Conservation (phyloP, 2,888 invertebrate species). For the Drosophila seclusa region DNA sequence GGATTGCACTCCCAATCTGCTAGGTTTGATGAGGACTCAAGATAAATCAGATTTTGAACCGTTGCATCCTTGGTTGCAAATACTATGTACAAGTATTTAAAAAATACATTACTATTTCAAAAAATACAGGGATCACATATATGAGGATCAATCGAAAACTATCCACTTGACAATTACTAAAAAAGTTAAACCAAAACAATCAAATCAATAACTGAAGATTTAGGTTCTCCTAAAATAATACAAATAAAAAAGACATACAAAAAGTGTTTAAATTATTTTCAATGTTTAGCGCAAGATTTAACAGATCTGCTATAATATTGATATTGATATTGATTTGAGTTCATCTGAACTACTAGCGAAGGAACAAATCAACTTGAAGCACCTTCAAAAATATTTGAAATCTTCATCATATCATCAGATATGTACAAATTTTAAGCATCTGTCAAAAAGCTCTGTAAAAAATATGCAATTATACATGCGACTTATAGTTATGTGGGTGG, state of each 20-base stretch:
- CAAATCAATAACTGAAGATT: not conserved
- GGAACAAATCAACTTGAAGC: not conserved
- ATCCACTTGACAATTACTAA: not conserved
- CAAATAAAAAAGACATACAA: not conserved
- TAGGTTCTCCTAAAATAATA: not conserved
- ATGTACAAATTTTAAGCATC: constrained; percentile 2
- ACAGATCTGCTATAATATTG: not conserved
- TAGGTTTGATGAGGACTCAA: not conserved
- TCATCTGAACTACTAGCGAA: not conserved
- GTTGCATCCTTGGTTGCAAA: not conserved
- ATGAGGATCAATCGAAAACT: not conserved
- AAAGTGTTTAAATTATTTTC: not conserved
- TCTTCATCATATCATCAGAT: not conserved
- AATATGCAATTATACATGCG: constrained; percentile 31
- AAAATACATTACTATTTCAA: not conserved
- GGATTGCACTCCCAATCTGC: not conserved
- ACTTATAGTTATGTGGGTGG: constrained; percentile 11
- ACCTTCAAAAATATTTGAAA: not conserved
- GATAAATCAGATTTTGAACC: not conserved
- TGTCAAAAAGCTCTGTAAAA: constrained; percentile 5
- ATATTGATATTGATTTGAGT: not conserved
- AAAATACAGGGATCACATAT: not conserved
- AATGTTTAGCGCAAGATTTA: not conserved
- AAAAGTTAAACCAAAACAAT: not conserved
- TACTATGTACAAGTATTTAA: not conserved